Evolutionary conservation across 2,797 vertebrate genomes (phyloP).

Genomic region (Spheniscus humboldti): DNA sequence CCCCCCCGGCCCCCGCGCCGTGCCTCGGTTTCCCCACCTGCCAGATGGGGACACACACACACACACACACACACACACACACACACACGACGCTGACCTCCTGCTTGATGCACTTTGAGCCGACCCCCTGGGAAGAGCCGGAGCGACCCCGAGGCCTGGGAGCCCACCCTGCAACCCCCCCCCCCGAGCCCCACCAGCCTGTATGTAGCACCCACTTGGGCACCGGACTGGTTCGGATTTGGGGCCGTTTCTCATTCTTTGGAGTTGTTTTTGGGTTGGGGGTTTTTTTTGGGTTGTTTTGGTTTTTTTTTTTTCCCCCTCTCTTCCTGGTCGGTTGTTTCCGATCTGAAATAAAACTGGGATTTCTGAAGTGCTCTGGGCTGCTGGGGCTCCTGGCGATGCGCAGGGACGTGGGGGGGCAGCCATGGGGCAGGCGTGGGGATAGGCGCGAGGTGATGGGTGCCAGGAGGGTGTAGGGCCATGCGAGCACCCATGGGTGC

Average conservation of each 20-base stretch:
- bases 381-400: neutral
- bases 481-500: neutral
- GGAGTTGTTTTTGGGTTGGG: neutral
- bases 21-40: slow-evolving; percentile 31
- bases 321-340: slow-evolving; percentile 12
- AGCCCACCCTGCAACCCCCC: neutral
- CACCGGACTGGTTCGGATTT: neutral
- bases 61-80: too few relatives aligned
- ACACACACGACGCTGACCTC: neutral
- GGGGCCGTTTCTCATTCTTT: neutral
- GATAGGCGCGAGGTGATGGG: neutral
- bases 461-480: neutral
- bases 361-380: neutral
- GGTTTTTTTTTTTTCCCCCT: neutral
- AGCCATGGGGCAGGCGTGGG: neutral
- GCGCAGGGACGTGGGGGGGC: fast-evolving
- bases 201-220: slow-evolving; percentile 59
- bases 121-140: neutral
- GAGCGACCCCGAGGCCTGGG: neutral
- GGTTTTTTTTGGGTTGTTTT: neutral
- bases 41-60: neutral
- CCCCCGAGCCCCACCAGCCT: slow-evolving; percentile 6
- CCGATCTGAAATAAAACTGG: slow-evolving; percentile 33
- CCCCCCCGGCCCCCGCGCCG: neutral
- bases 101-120: slow-evolving; percentile 50